Evolutionary conservation across 2,888 invertebrate genomes (phyloP).

Genomic region (Cistogaster globosa): DNA sequence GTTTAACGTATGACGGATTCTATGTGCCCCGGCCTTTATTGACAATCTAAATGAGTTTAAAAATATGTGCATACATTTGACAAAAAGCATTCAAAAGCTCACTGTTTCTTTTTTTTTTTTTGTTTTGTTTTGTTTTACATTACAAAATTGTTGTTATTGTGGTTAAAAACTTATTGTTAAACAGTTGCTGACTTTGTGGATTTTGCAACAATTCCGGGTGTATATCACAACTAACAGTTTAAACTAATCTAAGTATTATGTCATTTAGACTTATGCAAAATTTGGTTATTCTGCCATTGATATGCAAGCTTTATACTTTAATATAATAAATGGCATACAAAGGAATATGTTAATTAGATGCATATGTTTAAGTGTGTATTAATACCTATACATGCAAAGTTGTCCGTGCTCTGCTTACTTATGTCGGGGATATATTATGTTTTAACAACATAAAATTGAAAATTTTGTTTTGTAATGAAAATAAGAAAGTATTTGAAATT

Average conservation of each 20-base stretch:
- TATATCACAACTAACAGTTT: constrained; percentile 53
- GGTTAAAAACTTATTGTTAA: constrained; percentile 51
- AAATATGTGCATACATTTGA: constrained; percentile 70
- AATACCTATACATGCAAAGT: neutral
- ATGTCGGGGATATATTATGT: constrained; percentile 42
- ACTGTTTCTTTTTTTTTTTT: constrained; percentile 41
- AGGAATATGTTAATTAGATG: constrained; percentile 59
- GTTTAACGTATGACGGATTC: too few species aligned
- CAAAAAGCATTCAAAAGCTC: constrained; percentile 35
- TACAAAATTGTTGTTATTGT: constrained; percentile 13
- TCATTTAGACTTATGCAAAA: constrained; percentile 71
- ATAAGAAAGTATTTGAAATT: neutral
- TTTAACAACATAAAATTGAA: constrained; percentile 6
- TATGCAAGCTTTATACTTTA: constrained; percentile 58
- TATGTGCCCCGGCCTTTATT: too few species aligned
- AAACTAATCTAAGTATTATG: constrained; percentile 65
- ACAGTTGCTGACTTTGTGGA: constrained; percentile 42
- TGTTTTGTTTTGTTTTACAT: neutral
- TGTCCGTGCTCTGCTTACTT: neutral
- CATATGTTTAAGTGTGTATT: constrained; percentile 32
- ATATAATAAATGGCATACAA: constrained; percentile 16
- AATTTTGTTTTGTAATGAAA: too few species aligned
- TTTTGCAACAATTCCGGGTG: constrained; percentile 64
- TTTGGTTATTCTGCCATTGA: constrained; percentile 61
- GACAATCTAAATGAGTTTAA: constrained; percentile 72